Base-by-base conservation (phyloP, 2,113 vertebrate species). In the Cygnus buccinator region DNA sequence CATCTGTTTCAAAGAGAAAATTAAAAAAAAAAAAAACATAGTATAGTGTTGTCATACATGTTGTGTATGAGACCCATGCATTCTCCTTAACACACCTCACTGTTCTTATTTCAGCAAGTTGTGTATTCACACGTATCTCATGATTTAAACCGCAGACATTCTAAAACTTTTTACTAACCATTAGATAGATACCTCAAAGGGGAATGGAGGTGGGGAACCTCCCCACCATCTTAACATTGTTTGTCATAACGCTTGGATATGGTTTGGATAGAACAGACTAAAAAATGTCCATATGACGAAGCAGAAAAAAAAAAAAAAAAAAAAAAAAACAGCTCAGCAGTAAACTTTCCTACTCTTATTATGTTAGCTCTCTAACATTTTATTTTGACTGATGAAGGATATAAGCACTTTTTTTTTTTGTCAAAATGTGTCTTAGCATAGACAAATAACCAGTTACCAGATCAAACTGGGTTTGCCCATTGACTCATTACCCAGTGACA, bases 51-150 rank as follows among this genome's bases (percentile, higher is more conserved):
- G 81, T 78, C 4, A 6, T n/a, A 25, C 4, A 2, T 39, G 3
- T 23, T 87, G 8, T 41, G 23, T 31, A 54, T 8, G 9, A 61
- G 8, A 12, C 15, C 44, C 1, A 0, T 6, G 29, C 3, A 1
- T 20, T 59, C 37, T 61, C 44, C n/a, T 65, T 37, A 46, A 16
- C 44, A 29, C 25, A 39, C 14, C 65, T 39, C 37, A 14, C 33
- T 18, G 31, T 29, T 48, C 46, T 21, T 21, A 33, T 55, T 78
- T 79, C 73, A 48, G 26, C 1, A 2, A 48, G 21, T 35, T 5
- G 5, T 8, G 16, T 55, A 25, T 67, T 73, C 46, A 43, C 11
- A 61, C 48, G 28, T n/a, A 37, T 22, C 18, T 9, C 10, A 17
- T 9, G 39, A 33, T 73, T 67, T 43, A 79, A 46, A 68, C 46